phyloP scores from a whole-genome alignment of 92 coral and sea anemone genomes.

The Epizoanthus scotinus region DNA sequence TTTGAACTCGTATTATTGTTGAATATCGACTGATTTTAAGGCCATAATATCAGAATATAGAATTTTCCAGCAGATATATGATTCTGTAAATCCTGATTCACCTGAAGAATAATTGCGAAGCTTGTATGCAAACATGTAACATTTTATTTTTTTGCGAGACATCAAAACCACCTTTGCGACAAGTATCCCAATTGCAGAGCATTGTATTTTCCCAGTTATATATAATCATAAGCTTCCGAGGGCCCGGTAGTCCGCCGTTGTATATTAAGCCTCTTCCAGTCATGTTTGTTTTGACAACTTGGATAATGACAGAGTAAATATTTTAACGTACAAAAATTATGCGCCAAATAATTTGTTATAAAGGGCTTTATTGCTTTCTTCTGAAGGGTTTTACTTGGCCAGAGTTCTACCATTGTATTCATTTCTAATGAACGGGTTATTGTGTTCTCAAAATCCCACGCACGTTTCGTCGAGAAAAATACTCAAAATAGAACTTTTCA shows the following conservation, averaged over 20 bases:
- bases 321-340: slow-evolving; percentile 41
- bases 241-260: slow-evolving; percentile 3
- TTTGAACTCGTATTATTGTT: slow-evolving; percentile 23
- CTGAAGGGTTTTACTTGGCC: slow-evolving; percentile 4
- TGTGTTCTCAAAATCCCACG: slow-evolving; percentile 27
- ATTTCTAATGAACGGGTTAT: slow-evolving; percentile 23
- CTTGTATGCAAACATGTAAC: slow-evolving; percentile 23
- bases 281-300: slow-evolving; percentile 58
- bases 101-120: not conserved
- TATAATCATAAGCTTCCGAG: not conserved
- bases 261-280: not conserved
- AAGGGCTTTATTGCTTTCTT: slow-evolving; percentile 27
- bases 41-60: not conserved
- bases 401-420: slow-evolving; percentile 23
- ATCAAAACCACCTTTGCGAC: not conserved
- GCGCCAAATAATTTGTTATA: slow-evolving; percentile 36
- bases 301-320: slow-evolving; percentile 59
- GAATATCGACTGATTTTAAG: slow-evolving; percentile 24
- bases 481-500: slow-evolving; percentile 25
- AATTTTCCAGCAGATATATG: too few species aligned
- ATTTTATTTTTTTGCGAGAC: not conserved
- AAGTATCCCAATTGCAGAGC: slow-evolving; percentile 7
- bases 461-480: slow-evolving; percentile 15
- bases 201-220: slow-evolving; percentile 5
- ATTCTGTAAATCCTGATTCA: not conserved